phyloP scores from a whole-genome alignment of 2,888 invertebrate genomes.

The Criorhina ranunculi region DNA sequence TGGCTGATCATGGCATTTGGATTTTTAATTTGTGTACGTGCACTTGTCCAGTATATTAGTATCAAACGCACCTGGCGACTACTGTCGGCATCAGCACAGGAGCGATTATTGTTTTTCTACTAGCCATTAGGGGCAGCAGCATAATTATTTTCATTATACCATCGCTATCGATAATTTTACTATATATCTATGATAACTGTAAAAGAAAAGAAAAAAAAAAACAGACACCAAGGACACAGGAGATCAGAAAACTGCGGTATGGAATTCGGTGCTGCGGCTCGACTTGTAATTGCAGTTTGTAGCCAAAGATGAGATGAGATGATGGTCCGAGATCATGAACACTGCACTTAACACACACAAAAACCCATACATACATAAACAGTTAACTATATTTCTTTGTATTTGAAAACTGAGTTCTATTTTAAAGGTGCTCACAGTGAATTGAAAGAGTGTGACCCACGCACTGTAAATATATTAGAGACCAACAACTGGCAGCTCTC shows the following conservation, averaged over 20 bases:
- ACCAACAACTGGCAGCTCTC: constrained; percentile 15
- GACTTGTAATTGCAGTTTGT: neutral
- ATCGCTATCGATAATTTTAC: constrained; percentile 66
- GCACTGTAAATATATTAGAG: constrained; percentile 56
- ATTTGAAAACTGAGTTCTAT: constrained; percentile 60
- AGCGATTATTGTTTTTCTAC: constrained; percentile 94
- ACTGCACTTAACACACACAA: constrained; percentile 55
- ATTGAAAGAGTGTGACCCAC: constrained; percentile 36
- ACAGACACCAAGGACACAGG: constrained; percentile 43
- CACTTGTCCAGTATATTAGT: constrained; percentile 94
- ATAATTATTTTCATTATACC: constrained; percentile 54
- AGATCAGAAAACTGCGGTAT: constrained; percentile 47
- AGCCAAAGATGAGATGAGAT: constrained; percentile 33
- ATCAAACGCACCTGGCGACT: constrained; percentile 95
- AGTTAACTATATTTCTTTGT: constrained; percentile 44
- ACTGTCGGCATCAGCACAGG: constrained; percentile 93
- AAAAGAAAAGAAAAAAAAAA: no score
- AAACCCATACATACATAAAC: constrained; percentile 22
- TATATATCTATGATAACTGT: constrained; percentile 63
- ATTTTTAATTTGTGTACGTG: constrained; percentile 93
- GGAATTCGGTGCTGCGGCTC: constrained; percentile 45
- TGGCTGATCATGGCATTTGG: constrained; percentile 97
- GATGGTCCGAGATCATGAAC: constrained; percentile 27
- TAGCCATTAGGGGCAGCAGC: constrained; percentile 80
- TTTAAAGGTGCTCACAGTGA: constrained; percentile 63